Base-by-base conservation (phyloP, 1,140 invertebrate genomes). In the Tetraneura akinire region DNA sequence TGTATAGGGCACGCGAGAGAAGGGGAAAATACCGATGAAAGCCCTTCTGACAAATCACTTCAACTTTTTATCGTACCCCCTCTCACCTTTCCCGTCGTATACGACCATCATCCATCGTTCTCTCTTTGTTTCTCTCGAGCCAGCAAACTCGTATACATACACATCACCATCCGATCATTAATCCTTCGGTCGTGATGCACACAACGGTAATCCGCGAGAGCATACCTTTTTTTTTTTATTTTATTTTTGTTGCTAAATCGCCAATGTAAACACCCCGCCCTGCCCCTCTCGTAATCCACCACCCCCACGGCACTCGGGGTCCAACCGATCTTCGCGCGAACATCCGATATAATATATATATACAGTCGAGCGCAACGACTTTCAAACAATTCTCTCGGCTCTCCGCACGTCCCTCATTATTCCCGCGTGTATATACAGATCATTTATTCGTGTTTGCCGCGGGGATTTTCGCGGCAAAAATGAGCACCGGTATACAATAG, bases 21-120 rank as follows among this genome's bases (percentile, higher is more conserved):
- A n/a, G n/a, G 21, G 21, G 66, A 68, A 37, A 68, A 68, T 47
- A 47, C 42, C 66, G 66, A 68, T 47, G 66, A 68, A 68, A 68
- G 66, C 66, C 66, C 13, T 23, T 10, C 66, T 76, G 73, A 76
- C 51, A 76, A 55, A 76, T 76, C 51, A 32, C 73, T 55, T 55
- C 49, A 76, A 76, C 73, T 76, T 76, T 76, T 76, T 76, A 76
- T 68, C 66, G 66, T 47, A 23, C 42, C 66, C 60, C 60, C 32
- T 37, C 3, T 8, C 32, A 8, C 8, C 32, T 8, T 37, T 37
- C 32, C 8, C 32, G 8, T 37, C 32, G 8, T 37, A 3, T 37
- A n/a, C 32, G 32, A 37, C 32, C 3, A 37, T 37, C 32, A 37
- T 60, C 57, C 5, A 29, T 60, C 57, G 26, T 16, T 26, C 23